Evolutionary conservation across 92 coral and sea anemone species (phyloP), one percentile per base, ranked within the genome.

Genomic region (Epizoanthus ramosus): DNA sequence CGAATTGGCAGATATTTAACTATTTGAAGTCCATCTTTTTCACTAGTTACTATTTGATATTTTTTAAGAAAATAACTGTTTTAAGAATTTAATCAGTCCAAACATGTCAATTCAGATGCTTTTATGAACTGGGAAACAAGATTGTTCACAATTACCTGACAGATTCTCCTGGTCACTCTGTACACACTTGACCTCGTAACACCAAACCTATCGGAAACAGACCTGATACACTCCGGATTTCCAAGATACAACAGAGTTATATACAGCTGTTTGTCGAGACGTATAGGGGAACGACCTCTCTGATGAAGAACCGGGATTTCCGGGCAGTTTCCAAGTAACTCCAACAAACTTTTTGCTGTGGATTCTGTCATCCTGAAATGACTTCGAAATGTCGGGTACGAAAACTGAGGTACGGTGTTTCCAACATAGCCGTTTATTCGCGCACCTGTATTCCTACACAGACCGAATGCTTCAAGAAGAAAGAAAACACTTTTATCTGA

Each of bases 161-260:
- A 81, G 21, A 83, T 63, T 60, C 68, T 83, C 68, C 79, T 71
- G 80, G 75, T 72, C 54, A 83, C 80, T 67, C 15, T 59, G 35
- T 61, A 83, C 67, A 83, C 86, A 64, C 41, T 72, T 37, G 87
- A 83, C 28, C 54, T n/a, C 18, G 90, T 80, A 16, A 80, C 86
- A 69, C 80, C 71, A 56, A 87, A 87, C 57, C 85, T 79, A 82
- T 87, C 86, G 47, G 86, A 87, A 50, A 72, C 85, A 70, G 86
- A 80, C 76, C 90, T 74, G 41, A 80, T 80, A 63, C 68, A 41
- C 43, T 80, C 90, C 5, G 82, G 75, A 73, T 87, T 87, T 57
- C 90, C 90, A 76, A 87, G 84, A 80, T 80, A 75, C 90, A 83
- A 71, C 28, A 87, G 22, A 57, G 89, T 86, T 86, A 71, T 59